Percentiles rank a stretch among this genome's conserved stretches.
These are phyloP conservation scores for Camptogramma bilineatum DNA, from an alignment of 2,888 invertebrate genomes.

Conservation along the genomic window DNA sequence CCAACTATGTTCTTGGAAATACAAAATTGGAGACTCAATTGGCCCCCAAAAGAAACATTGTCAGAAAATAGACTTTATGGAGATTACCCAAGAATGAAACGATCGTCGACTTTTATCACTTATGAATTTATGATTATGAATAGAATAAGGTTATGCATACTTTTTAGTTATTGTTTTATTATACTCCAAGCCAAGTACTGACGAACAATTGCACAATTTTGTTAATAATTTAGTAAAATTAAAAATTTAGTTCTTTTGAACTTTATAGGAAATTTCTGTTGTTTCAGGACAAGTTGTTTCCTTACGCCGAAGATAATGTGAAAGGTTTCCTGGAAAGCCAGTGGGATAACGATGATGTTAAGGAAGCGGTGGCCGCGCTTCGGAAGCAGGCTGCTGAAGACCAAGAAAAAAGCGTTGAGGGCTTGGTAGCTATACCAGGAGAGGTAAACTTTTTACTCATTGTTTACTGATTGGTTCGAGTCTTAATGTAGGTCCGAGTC, in stretches of 20 bases:
- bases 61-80: too few species aligned
- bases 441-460: conserved; percentile 62
- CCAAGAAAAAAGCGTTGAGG: conserved; percentile 84
- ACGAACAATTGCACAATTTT: too few species aligned
- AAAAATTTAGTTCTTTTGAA: too few species aligned
- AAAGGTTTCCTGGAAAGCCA: conserved; percentile 89
- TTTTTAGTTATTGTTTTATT: too few species aligned
- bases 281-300: conserved; percentile 90
- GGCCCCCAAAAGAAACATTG: neutral
- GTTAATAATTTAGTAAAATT: too few species aligned
- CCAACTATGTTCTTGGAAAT: conserved; percentile 8
- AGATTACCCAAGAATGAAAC: too few species aligned
- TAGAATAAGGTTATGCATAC: too few species aligned
- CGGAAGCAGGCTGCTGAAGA: conserved; percentile 87
- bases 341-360: conserved; percentile 89
- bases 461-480: neutral
- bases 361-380: conserved; percentile 88
- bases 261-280: conserved; percentile 33
- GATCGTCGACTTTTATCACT: too few species aligned
- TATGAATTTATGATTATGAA: too few species aligned
- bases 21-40: neutral
- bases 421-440: conserved; percentile 82
- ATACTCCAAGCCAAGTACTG: too few species aligned
- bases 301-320: conserved; percentile 90
- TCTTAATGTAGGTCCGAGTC: neutral